Percentiles rank a stretch among this genome's conserved stretches.
These are phyloP conservation scores for Oscheius sp. DNA, from an alignment of 2,888 invertebrate genomes.

Conservation along the genomic window DNA sequence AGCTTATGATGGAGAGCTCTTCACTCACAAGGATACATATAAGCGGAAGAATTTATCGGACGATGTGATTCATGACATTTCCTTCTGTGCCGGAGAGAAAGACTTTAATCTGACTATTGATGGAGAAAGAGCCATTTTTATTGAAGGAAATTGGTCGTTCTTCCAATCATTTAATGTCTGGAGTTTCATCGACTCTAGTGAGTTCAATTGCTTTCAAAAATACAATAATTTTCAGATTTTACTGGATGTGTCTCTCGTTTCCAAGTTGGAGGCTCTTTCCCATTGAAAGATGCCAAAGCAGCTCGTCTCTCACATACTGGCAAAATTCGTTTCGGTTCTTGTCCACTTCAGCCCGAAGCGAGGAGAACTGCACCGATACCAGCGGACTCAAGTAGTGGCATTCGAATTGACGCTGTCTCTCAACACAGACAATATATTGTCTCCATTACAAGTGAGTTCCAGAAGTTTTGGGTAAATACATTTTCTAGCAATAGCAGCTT, in stretches of 20 bases:
- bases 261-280: constrained; percentile 64
- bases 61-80: constrained; percentile 64
- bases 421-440: constrained; percentile 14
- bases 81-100: constrained; percentile 61
- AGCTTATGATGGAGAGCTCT: constrained; percentile 65
- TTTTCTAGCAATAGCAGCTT: constrained; percentile 36
- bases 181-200: constrained; percentile 62
- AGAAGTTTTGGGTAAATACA: background rate
- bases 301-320: constrained; percentile 61
- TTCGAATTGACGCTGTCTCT: constrained; percentile 21
- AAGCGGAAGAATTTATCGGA: constrained; percentile 51
- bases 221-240: constrained; percentile 48
- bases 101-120: constrained; percentile 63
- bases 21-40: constrained; percentile 54
- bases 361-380: background rate
- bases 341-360: constrained; percentile 54
- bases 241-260: constrained; percentile 66
- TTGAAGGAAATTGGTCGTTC: constrained; percentile 68
- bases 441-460: constrained; percentile 33
- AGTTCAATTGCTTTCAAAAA: constrained; percentile 5
- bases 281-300: constrained; percentile 61
- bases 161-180: constrained; percentile 66
- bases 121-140: constrained; percentile 52
- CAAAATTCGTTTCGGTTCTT: constrained; percentile 61
- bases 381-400: constrained; percentile 17